Evolutionary conservation across 1,140 invertebrate genomes (phyloP).

Genomic region (Glossosoma conforme): DNA sequence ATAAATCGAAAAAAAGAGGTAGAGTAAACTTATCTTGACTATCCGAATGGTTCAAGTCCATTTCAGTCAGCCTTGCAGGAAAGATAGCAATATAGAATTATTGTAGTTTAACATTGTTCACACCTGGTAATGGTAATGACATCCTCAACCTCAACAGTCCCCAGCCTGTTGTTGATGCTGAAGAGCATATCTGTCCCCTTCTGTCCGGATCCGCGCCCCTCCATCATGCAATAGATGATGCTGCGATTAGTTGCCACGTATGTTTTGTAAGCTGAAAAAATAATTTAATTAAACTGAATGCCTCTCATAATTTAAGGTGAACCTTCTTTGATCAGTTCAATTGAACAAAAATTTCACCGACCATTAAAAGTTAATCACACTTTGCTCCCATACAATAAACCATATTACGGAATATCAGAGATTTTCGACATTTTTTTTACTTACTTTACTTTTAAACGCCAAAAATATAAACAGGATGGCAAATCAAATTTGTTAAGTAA

Average conservation of each 20-base stretch:
- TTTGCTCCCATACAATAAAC: too few relatives aligned
- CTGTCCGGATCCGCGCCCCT: conserved; percentile 82
- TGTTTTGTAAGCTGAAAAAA: conserved; percentile 41
- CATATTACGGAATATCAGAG: too few relatives aligned
- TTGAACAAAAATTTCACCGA: conserved; percentile 4
- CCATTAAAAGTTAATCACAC: too few relatives aligned
- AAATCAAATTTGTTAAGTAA: too few relatives aligned
- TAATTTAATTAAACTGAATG: background rate
- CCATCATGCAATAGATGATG: conserved; percentile 82
- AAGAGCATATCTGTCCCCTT: conserved; percentile 82
- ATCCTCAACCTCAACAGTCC: conserved; percentile 84
- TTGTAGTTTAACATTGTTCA: background rate
- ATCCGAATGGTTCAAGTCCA: too few relatives aligned
- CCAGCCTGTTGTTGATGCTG: conserved; percentile 75
- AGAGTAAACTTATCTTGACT: too few relatives aligned
- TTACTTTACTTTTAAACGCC: too few relatives aligned
- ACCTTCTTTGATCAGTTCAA: background rate
- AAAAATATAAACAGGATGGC: too few relatives aligned
- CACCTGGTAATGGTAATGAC: conserved; percentile 30
- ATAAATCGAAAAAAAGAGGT: too few relatives aligned
- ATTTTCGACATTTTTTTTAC: too few relatives aligned
- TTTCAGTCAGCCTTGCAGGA: conserved; percentile 21
- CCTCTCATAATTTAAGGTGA: background rate
- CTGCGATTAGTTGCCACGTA: conserved; percentile 80
- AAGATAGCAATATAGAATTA: conserved; percentile 23